These are phyloP conservation scores for Decapterus maruadsi DNA, from an alignment of 2,797 vertebrate genomes.

Conservation along the genomic window DNA sequence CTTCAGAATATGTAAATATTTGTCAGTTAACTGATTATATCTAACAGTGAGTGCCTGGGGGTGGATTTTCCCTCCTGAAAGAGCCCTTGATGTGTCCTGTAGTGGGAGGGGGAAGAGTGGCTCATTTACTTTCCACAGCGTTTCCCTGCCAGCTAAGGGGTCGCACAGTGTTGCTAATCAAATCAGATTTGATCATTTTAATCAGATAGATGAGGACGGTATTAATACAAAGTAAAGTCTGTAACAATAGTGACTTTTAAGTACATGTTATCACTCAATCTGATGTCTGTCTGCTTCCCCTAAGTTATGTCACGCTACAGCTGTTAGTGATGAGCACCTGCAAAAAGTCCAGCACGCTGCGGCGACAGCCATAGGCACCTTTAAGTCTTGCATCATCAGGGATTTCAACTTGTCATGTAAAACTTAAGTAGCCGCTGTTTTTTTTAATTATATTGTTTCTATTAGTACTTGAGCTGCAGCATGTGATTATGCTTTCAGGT, in stretches of 20 bases:
- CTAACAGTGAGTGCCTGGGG: background rate
- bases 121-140: constrained; percentile 7
- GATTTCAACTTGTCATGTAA: background rate
- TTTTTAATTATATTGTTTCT: too few relatives aligned
- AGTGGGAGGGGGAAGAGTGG: constrained; percentile 12
- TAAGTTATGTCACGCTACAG: background rate
- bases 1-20: background rate
- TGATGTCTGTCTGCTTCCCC: background rate
- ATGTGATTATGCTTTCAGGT: too few relatives aligned
- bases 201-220: background rate
- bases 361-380: too few relatives aligned
- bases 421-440: background rate
- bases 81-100: background rate
- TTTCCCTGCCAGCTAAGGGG: background rate
- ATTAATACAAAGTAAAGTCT: background rate
- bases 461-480: too few relatives aligned
- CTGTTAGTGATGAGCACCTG: too few relatives aligned
- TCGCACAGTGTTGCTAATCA: background rate
- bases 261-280: background rate
- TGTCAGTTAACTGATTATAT: constrained; percentile 10
- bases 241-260: background rate
- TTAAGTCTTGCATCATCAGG: too few relatives aligned
- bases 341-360: too few relatives aligned
- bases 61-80: constrained; percentile 10
- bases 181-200: too few relatives aligned